These are phyloP conservation scores for Phyllotreta cruciferae DNA, from an alignment of 2,888 invertebrate genomes.

Conservation along the genomic window DNA sequence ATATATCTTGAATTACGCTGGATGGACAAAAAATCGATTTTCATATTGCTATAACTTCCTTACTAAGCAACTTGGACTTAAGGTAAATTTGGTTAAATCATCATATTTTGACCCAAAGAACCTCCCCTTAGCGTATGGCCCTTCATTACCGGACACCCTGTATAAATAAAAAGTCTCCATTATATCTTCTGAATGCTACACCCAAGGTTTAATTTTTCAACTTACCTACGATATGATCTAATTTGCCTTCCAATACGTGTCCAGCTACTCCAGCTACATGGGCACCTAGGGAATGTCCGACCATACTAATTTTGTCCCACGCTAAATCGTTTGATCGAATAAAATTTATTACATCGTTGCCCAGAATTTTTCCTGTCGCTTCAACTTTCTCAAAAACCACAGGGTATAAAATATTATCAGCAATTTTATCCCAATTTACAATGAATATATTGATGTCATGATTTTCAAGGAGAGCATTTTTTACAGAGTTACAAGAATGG, in stretches of 20 bases:
- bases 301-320: conserved; percentile 31
- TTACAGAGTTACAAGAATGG: conserved; percentile 41
- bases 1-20: too few species aligned
- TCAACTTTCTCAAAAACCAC: conserved; percentile 23
- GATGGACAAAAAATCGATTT: too few species aligned
- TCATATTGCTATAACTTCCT: too few species aligned
- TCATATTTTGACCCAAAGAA: too few species aligned
- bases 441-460: conserved; percentile 52
- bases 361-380: conserved; percentile 45
- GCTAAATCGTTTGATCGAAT: conserved; percentile 26
- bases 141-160: too few species aligned
- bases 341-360: conserved; percentile 37
- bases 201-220: too few species aligned
- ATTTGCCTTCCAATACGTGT: conserved; percentile 25
- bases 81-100: too few species aligned
- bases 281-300: conserved; percentile 50
- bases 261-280: conserved; percentile 53
- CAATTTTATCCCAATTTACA: conserved; percentile 50
- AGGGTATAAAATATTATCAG: conserved; percentile 31
- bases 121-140: too few species aligned
- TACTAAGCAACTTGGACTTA: too few species aligned
- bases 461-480: conserved; percentile 42
- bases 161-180: too few species aligned
- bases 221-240: conserved; percentile 28
- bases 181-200: too few species aligned